These are phyloP conservation scores for Anguilla megastoma DNA, from an alignment of 2,797 vertebrate species.

Conservation along the genomic window DNA sequence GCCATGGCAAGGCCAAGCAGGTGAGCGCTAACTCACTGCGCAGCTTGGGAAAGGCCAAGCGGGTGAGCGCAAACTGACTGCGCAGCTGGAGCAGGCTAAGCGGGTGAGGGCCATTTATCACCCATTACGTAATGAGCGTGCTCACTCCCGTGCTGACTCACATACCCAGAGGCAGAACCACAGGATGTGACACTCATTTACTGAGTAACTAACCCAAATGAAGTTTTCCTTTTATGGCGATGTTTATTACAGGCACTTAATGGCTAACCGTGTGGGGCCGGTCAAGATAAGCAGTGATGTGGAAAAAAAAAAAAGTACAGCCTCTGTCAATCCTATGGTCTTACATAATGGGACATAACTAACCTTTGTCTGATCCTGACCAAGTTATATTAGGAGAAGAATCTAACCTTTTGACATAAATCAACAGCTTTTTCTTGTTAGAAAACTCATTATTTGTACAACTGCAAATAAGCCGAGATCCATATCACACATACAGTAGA, in stretches of 20 bases:
- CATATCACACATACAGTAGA: not conserved
- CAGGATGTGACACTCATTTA: not conserved
- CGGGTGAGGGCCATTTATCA: conserved; percentile 20
- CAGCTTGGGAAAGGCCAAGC: no score
- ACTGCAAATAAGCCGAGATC: not conserved
- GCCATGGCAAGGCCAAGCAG: no score
- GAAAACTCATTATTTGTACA: not conserved
- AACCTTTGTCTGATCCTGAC: not conserved
- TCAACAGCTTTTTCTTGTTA: not conserved
- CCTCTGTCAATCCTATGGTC: no score
- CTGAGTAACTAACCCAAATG: not conserved
- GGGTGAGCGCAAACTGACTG: no score
- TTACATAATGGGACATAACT: not conserved
- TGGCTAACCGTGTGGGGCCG: not conserved
- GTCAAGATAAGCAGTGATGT: not conserved
- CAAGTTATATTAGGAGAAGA: not conserved
- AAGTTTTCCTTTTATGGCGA: not conserved
- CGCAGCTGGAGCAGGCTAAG: no score
- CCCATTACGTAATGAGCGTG: not conserved
- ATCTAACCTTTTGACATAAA: not conserved
- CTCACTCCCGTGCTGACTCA: not conserved
- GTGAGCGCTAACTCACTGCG: no score
- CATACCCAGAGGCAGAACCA: not conserved
- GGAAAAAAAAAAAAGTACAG: no score
- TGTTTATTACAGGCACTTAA: not conserved